A percentile compares a stretch with the other conserved stretches of the same genome.
Evolutionary conservation across 2,888 invertebrate species (phyloP).

Genomic region (Crossocerus cetratus): DNA sequence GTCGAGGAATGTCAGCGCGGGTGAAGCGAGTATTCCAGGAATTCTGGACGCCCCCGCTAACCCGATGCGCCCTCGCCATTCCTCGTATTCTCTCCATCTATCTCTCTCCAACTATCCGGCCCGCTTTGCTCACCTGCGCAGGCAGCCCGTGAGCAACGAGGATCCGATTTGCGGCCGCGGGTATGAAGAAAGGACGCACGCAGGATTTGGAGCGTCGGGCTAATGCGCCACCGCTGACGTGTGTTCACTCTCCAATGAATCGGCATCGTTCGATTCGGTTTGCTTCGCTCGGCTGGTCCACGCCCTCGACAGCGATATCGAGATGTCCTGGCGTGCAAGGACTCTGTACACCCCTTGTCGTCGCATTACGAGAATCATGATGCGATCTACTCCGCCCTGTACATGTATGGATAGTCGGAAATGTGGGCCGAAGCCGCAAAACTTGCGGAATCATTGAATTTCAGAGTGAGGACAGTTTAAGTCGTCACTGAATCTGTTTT

Average conservation of each 20-base stretch:
- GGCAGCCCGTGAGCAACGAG: not conserved
- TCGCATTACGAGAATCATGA: slow-evolving; percentile 50
- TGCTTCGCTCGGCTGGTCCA: not conserved
- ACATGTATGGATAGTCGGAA: too few relatives aligned
- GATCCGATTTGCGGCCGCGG: slow-evolving; percentile 19
- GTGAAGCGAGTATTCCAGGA: not conserved
- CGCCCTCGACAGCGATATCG: slow-evolving; percentile 39
- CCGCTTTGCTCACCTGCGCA: not conserved
- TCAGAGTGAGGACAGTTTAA: too few relatives aligned
- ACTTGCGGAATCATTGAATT: too few relatives aligned
- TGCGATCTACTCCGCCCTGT: too few relatives aligned
- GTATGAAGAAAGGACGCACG: slow-evolving; percentile 18
- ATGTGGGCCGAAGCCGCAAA: too few relatives aligned
- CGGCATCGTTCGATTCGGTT: slow-evolving; percentile 26
- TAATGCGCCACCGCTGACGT: slow-evolving; percentile 18
- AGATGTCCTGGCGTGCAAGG: slow-evolving; percentile 56
- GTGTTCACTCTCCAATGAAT: slow-evolving; percentile 39
- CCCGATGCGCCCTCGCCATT: too few relatives aligned
- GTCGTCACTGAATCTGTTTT: too few relatives aligned
- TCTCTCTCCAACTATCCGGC: not conserved
- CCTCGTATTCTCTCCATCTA: not conserved
- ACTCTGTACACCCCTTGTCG: slow-evolving; percentile 58
- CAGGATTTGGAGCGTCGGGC: slow-evolving; percentile 39
- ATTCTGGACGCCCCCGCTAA: not conserved
- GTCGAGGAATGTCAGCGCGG: too few relatives aligned